Conservation (phyloP, 2,888 invertebrate genomes). For the Exephanes ischioxanthus region DNA sequence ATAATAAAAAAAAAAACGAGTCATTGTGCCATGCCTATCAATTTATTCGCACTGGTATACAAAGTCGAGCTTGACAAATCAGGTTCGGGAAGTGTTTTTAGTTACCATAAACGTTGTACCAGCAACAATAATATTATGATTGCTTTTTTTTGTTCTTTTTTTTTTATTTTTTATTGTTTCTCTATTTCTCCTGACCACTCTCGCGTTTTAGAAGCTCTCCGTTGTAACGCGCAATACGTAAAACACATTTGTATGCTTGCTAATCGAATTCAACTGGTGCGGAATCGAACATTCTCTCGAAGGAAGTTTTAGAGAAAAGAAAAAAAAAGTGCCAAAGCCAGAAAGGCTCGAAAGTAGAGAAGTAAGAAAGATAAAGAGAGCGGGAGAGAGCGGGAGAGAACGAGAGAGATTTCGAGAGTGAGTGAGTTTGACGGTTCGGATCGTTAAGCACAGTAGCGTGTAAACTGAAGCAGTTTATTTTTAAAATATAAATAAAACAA, state of each 20-base stretch:
- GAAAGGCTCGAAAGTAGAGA: slow-evolving; percentile 57
- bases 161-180: slow-evolving; percentile 10
- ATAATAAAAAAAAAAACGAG: not conserved
- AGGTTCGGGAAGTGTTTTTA: slow-evolving; percentile 50
- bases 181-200: slow-evolving; percentile 29
- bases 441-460: slow-evolving; percentile 43
- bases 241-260: slow-evolving; percentile 45
- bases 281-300: slow-evolving; percentile 46
- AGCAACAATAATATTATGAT: slow-evolving; percentile 31
- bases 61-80: slow-evolving; percentile 21
- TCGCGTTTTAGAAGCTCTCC: slow-evolving; percentile 20
- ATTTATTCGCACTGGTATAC: slow-evolving; percentile 32
- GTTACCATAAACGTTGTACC: slow-evolving; percentile 51
- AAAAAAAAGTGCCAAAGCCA: slow-evolving; percentile 64
- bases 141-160: not conserved
- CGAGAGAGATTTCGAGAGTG: slow-evolving; percentile 19
- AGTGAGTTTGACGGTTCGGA: slow-evolving; percentile 38
- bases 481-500: slow-evolving; percentile 2
- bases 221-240: slow-evolving; percentile 46
- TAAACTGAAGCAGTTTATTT: slow-evolving; percentile 25
- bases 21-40: slow-evolving; percentile 59
- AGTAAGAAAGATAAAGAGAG: slow-evolving; percentile 38
- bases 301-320: slow-evolving; percentile 25
- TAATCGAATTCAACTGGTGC: slow-evolving; percentile 61
- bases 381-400: not conserved